Base-by-base conservation (phyloP, 1,140 invertebrate species). In the Tachypleus tridentatus region DNA sequence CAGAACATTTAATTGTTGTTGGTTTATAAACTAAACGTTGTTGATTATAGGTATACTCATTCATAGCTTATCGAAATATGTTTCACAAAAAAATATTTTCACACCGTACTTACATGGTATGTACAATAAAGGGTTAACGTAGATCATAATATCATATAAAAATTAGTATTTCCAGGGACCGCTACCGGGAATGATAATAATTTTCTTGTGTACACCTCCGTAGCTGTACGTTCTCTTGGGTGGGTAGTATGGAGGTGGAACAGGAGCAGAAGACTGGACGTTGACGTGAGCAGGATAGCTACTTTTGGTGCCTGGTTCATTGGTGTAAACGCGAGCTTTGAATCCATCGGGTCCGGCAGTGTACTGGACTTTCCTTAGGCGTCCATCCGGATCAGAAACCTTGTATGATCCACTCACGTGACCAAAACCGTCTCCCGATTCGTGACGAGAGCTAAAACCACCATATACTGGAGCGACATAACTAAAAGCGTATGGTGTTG, bases 291-390 rank as follows among this genome's bases (percentile, higher is more conserved):
- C 64, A 5, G 64, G 64, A 48, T 65, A 61, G 8, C 59, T 57
- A 60, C 58, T 65, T 52, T 54, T 50, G 54, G 64, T 65, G 11
- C 64, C 64, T 57, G 64, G 64, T 8, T 65, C 64, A 49, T 65
- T 65, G 52, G 64, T 61, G 47, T 47, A 50, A 9, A 65, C 47
- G 11, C 29, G 48, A 47, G 64, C 64, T 47, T 60, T 65, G 59
- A 49, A 29, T 29, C 29, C 29, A 29, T 29, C 29, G 29, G 29
- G 29, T 29, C 61, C 64, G n/a, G 64, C 64, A 48, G 61, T 49
- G 64, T 65, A 65, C 51, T 65, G 49, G 5, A 65, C 64, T 9
- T 61, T 54, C 4, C 64, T 49, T 5, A 48, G 29, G 5, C 54
- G 49, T 9, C 64, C 64, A 3, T 58, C 64, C 7, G 54, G 48